Percentiles rank a stretch among this genome's conserved stretches.
Evolutionary conservation across 1,140 invertebrate genomes (phyloP).

Genomic region (Drosophila orosa): DNA sequence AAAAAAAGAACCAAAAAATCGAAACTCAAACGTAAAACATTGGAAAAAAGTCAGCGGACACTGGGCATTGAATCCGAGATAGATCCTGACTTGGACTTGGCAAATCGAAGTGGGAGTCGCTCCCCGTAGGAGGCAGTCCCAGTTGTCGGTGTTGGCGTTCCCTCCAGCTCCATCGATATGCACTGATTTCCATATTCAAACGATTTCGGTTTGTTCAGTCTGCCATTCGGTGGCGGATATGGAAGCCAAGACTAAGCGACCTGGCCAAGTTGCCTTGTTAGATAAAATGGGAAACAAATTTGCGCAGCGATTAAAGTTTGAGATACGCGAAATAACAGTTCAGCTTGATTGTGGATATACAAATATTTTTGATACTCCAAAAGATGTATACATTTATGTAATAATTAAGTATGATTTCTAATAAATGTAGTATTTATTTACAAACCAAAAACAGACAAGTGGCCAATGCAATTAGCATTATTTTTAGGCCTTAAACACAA

Average conservation of each 20-base stretch:
- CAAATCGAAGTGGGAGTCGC: constrained; percentile 29
- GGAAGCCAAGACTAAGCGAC: constrained; percentile 14
- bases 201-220: constrained; percentile 39
- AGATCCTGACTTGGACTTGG: constrained; percentile 32
- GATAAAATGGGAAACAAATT: constrained; percentile 45
- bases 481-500: constrained; percentile 3
- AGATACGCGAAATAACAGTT: constrained; percentile 7
- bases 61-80: constrained; percentile 38
- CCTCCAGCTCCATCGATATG: constrained; percentile 40
- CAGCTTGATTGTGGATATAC: not conserved
- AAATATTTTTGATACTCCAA: not conserved
- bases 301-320: constrained; percentile 25
- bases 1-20: constrained; percentile 1
- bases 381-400: not conserved
- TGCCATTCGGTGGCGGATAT: constrained; percentile 33
- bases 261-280: constrained; percentile 31
- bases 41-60: constrained; percentile 33
- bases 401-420: not conserved
- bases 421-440: not conserved
- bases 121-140: constrained; percentile 12
- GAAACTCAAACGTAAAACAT: constrained; percentile 19
- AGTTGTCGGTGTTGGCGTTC: constrained; percentile 30
- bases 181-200: constrained; percentile 53
- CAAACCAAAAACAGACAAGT: constrained; percentile 1
- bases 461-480: constrained; percentile 6